Conservation (phyloP, 1,140 invertebrate genomes). For the Thalassaphorura encarpata region DNA sequence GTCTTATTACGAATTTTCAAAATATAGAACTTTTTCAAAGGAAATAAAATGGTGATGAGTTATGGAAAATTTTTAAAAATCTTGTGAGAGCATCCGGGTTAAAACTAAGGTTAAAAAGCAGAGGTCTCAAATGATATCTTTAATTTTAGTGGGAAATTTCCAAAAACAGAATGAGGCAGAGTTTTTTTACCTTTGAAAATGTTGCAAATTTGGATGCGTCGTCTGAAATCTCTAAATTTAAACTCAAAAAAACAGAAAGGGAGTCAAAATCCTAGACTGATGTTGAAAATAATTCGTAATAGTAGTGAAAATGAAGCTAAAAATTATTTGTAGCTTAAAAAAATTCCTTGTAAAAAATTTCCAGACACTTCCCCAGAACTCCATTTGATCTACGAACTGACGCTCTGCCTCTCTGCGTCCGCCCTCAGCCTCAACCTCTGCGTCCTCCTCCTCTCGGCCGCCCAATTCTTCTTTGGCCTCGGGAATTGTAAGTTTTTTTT, state of each 20-base stretch:
- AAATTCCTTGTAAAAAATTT: background rate
- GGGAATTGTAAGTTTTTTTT: too few relatives aligned
- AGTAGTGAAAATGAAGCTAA: background rate
- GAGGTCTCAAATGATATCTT: too few relatives aligned
- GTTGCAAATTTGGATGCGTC: background rate
- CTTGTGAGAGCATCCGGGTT: too few relatives aligned
- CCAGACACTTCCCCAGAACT: constrained; percentile 14
- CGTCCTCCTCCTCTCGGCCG: constrained; percentile 31
- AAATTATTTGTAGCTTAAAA: background rate
- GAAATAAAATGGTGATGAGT: too few relatives aligned
- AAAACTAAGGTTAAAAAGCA: too few relatives aligned
- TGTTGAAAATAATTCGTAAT: background rate
- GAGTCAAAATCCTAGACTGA: too few relatives aligned
- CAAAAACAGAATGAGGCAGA: too few relatives aligned
- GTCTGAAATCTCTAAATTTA: background rate
- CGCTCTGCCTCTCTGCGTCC: constrained; percentile 29
- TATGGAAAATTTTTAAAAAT: too few relatives aligned
- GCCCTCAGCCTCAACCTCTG: constrained; percentile 31
- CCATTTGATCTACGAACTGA: constrained; percentile 31
- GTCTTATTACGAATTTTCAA: too few relatives aligned
- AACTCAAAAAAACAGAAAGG: too few relatives aligned
- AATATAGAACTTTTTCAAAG: too few relatives aligned
- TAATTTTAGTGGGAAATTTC: too few relatives aligned
- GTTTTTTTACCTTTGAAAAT: background rate
- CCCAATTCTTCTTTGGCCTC: constrained; percentile 33